Base-by-base conservation (phyloP, 2,888 invertebrate genomes). In the Acholoe squamosa region DNA sequence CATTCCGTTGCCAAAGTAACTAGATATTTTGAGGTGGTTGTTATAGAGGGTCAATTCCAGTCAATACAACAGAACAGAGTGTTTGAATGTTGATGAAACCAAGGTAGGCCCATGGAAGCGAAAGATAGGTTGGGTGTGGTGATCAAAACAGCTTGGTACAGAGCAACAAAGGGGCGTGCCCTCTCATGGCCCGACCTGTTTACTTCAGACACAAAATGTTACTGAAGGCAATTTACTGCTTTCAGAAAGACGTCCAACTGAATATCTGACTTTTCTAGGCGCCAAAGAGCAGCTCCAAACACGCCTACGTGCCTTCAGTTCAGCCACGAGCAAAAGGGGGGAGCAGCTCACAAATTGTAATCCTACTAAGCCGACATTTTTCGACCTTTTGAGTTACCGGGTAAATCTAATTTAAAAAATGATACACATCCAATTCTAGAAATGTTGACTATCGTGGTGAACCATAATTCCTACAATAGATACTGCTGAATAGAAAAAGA, bases 151-250 rank as follows among this genome's bases (percentile, higher is more conserved):
- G 28, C 28, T 25, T 3, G 3, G n/a, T 12, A 0, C 71, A 28
- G 3, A 5, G 28, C 19, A 71, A 71, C 61, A 71, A 1, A 1
- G 71, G 71, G 71, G 71, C 71, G 71, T 28, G 71, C 71, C 19
- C 61, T 14, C 22, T n/a, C 61, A 19, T 61, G 22, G 71, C 71
- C 71, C 16, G 28, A 71, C 71, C 28, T 71, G 71, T 71, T 71
- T 71, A 71, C 71, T 28, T 7, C 71, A 71, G 28, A 16, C 61
- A 71, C 28, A 31, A 71, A 61, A 71, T 71, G 71, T 71, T 71
- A 71, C 71, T 71, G 71, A 71, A 71, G 71, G 28, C 71, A 71
- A 71, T 71, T 71, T 71, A 16, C 25, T 28, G 61, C 19, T 61
- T 61, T 61, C n/a, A 61, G n/a, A 61, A 14, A 61, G 61, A n/a